These are phyloP conservation scores for Taphrorychus bicolor DNA, from an alignment of 2,888 invertebrate species.

Conservation along the genomic window DNA sequence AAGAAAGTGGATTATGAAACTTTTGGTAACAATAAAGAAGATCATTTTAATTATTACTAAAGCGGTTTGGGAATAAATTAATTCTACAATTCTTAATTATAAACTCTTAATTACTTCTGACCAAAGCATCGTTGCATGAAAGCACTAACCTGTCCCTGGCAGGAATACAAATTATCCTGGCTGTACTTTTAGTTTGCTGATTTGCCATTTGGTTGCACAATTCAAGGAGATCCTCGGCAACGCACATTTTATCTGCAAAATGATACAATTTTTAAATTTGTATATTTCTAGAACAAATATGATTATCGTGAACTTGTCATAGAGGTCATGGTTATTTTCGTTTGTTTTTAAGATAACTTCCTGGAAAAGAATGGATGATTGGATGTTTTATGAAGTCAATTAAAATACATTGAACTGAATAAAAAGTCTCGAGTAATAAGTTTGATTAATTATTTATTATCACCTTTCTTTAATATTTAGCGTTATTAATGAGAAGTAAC, in stretches of 20 bases:
- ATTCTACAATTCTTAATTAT: neutral
- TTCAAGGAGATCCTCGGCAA: slow-evolving; percentile 69
- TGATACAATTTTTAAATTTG: neutral
- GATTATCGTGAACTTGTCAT: neutral
- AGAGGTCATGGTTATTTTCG: no score
- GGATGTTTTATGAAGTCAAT: no score
- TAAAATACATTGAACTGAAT: no score
- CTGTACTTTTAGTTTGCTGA: slow-evolving; percentile 66
- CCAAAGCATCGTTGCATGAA: neutral
- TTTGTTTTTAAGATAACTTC: no score
- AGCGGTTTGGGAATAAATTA: neutral
- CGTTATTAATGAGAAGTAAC: no score
- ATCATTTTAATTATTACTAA: no score
- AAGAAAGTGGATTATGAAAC: neutral
- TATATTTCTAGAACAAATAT: neutral
- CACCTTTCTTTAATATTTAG: no score
- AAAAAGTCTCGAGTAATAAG: no score
- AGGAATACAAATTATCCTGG: slow-evolving; percentile 69
- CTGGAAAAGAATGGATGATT: no score
- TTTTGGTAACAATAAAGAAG: no score
- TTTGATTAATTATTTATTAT: no score
- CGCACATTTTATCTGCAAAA: slow-evolving; percentile 74
- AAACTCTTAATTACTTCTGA: neutral
- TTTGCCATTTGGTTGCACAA: slow-evolving; percentile 73
- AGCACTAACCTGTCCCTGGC: slow-evolving; percentile 72